A percentile compares a stretch with the other conserved stretches of the same genome.
These are phyloP conservation scores for Rattus norvegicus DNA, from an alignment of 2,113 vertebrate species.

Conservation along the genomic window GRCr8 NC_086038.1:6499501-6500000, in stretches of 20 bases:
- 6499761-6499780: not conserved
- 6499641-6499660: not conserved
- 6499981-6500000: not conserved
- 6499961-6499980: not conserved
- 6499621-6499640: not conserved
- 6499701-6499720: not conserved
- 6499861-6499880: not conserved
- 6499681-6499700: not conserved
- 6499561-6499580: not conserved
- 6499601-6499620: not conserved
- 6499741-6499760: not conserved
- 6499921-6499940: not conserved
- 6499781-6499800: not conserved
- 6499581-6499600: not conserved
- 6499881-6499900: not conserved
- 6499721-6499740: not conserved
- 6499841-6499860: not conserved
- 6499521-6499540: too few species aligned
- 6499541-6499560: too few species aligned
- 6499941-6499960: not conserved
- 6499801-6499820: not conserved
- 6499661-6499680: not conserved
- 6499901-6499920: not conserved
- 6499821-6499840: not conserved
- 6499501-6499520: too few species aligned